A percentile compares a stretch with the other conserved stretches of the same genome.
phyloP scores from a whole-genome alignment of 2,113 vertebrate genomes.

The Osmerus eperlanus region DNA sequence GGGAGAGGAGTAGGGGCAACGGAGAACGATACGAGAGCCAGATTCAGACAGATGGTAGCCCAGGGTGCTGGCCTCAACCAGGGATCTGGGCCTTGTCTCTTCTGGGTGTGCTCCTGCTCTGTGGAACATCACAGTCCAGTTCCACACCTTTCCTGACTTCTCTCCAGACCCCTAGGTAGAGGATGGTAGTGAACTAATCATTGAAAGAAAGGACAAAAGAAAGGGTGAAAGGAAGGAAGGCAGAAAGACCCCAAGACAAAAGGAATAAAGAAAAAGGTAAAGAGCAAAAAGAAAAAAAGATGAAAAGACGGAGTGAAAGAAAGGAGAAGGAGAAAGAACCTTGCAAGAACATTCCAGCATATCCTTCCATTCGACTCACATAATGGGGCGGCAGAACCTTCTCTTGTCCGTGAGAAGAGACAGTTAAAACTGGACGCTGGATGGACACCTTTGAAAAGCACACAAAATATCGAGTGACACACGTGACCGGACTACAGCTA shows the following conservation, averaged over 20 bases:
- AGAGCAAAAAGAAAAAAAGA: no score
- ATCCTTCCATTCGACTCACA: no score
- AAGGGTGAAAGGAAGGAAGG: neutral
- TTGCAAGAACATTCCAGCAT: no score
- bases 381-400: neutral
- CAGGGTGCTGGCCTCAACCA: slow-evolving; percentile 24
- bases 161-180: neutral
- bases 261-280: neutral
- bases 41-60: slow-evolving; percentile 38
- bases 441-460: slow-evolving; percentile 44
- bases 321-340: no score
- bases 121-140: slow-evolving; percentile 40
- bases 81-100: slow-evolving; percentile 4
- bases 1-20: slow-evolving; percentile 43
- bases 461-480: neutral
- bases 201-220: neutral
- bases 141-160: slow-evolving; percentile 13
- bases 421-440: slow-evolving; percentile 6
- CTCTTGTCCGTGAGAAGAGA: neutral
- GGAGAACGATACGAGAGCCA: slow-evolving; percentile 34
- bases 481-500: neutral
- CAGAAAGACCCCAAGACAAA: neutral
- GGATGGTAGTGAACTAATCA: no score
- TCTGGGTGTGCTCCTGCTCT: neutral
- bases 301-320: no score